A percentile compares a stretch with the other conserved stretches of the same genome.
Evolutionary conservation across 2,888 invertebrate genomes (phyloP).

Genomic region (Sinodicranocentrus sp.): DNA sequence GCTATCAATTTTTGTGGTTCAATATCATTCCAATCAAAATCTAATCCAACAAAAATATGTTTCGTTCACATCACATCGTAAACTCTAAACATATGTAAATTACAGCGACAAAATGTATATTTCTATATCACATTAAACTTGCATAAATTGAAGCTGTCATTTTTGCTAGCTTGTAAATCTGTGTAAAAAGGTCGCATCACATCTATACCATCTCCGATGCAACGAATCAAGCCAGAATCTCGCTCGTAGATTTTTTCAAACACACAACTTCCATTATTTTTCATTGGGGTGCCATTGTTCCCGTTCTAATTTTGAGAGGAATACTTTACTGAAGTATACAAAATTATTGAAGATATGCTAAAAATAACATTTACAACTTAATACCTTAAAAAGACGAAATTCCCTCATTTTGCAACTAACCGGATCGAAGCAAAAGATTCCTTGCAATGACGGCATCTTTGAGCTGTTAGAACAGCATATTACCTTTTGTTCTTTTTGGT

Average conservation of each 20-base stretch:
- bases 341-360: too few relatives aligned
- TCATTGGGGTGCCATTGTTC: conserved; percentile 59
- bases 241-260: conserved; percentile 67
- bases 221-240: conserved; percentile 74
- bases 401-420: conserved; percentile 72
- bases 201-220: conserved; percentile 75
- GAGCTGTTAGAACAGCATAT: conserved; percentile 74
- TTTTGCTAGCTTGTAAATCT: conserved; percentile 61
- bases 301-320: too few relatives aligned
- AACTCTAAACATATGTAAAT: too few relatives aligned
- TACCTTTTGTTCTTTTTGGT: conserved; percentile 67
- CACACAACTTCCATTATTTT: conserved; percentile 68
- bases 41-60: too few relatives aligned
- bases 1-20: conserved; percentile 62
- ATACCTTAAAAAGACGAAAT: conserved; percentile 66
- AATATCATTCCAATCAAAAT: conserved; percentile 66
- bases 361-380: too few relatives aligned
- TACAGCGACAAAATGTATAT: too few relatives aligned
- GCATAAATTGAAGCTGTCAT: conserved; percentile 66
- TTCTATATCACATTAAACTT: too few relatives aligned
- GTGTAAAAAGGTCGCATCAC: conserved; percentile 72
- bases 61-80: too few relatives aligned
- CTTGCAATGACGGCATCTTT: conserved; percentile 71
- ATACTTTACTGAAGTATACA: too few relatives aligned
- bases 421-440: conserved; percentile 73